Evolutionary conservation across 30 jellyfish, hydroid and myxozoan species (phyloP), one percentile per base, ranked within the genome.

Genomic region (Aurelia sp.): DNA sequence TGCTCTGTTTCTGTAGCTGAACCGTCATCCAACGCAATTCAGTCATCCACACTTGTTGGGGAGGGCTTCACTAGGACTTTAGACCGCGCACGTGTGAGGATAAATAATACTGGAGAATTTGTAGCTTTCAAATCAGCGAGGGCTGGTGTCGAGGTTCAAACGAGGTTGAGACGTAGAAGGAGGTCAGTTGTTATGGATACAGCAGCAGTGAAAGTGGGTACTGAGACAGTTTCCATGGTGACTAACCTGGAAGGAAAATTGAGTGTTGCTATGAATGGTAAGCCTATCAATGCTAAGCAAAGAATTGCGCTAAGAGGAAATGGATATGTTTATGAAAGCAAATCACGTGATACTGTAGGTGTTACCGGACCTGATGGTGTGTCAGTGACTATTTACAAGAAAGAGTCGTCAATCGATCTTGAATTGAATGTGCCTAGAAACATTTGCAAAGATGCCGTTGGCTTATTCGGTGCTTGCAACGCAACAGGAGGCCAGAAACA

Each of bases 111-210:
- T 4, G 94, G 94, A 15, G 94, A 85, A 48, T 73, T 73, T n/a
- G 40, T 74, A 10, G 75, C 75, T 5, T 85, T 52, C 81, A 73
- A 48, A 41, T 73, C 94, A 13, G 35, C 30, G 38, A 55, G 41
- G 10, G 67, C 40, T 18, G 19, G 20, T 17, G 55, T 85, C 1
- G 94, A 85, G 65, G 77, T 77, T 22, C 94, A 75, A 63, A 10
- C 94, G 13, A 61, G 94, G 16, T 77, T 85, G 27, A 66, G 63
- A 50, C 82, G 94, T 18, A 72, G 94, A 53, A 67, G 83, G 64
- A 33, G 88, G 65, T 63, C 94, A 20, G 94, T 85, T 47, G 84
- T 73, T 15, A 50, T 85, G 61, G 94, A 75, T 53, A 82, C 88
- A 50, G 84, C 73, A 5, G 83, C 88, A 27, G 77, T 85, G 48